Base-by-base conservation (phyloP, 2,888 invertebrate species). In the Dasysyrphus albostriatus region DNA sequence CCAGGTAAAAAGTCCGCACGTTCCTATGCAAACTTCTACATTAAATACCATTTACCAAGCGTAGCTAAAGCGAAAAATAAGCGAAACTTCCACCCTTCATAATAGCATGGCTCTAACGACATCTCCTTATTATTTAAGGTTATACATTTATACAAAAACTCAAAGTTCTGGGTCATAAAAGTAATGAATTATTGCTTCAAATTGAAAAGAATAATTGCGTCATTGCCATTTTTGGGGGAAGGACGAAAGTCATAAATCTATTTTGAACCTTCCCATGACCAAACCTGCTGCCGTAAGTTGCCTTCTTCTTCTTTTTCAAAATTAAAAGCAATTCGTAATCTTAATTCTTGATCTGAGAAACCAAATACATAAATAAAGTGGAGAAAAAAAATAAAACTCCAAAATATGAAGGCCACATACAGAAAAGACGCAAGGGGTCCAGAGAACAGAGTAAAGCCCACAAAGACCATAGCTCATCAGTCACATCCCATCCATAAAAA, bases 181-280 rank as follows among this genome's bases (percentile, higher is more conserved):
- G 56, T 83, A 78, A 83, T 87, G 87, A 87, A 87, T 87, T 87
- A 87, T 83, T 75, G 87, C 83, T 58, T 82, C 75, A 87, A 87
- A 87, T 87, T 87, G 87, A 87, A 87, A 87, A 87, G 83, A 87
- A 87, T 87, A 87, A 87, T 87, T 87, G 78, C 83, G 83, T 58
- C 87, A 78, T 70, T 70, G 58, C 87, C 78, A 82, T 77, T 81
- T 74, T n/a, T 61, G 70, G 78, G 83, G 75, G 42, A 61, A 69
- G 83, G 69, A 69, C 56, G 19, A 39, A 67, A 75, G 59, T 65
- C 78, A 83, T 87, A 83, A 87, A 83, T 81, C 83, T 73, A 83
- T 81, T 79, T 73, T 63, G 69, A 85, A 69, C 67, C 73, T 67
- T 29, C 44, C 51, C 42, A 24, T 42, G 56, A n/a, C 37, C 78